Evolutionary conservation across 2,888 invertebrate genomes (phyloP), one percentile per base, ranked within the genome.

Genomic region (Xylota sylvarum): DNA sequence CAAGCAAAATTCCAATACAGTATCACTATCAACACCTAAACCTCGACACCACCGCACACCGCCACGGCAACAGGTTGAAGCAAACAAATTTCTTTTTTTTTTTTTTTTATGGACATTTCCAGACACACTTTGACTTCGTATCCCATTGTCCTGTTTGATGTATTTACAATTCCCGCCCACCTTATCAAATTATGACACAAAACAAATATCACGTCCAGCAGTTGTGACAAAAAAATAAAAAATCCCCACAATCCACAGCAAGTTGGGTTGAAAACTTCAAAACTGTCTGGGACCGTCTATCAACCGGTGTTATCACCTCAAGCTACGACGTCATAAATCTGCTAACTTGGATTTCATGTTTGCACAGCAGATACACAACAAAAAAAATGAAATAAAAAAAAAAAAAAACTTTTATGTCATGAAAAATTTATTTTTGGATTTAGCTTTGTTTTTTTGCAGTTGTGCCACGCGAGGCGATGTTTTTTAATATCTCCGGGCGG

Each of bases 51-150:
- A n/a, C 23, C 40, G 40, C 40, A 35, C 48, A 48, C 48, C 19
- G n/a, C 23, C 40, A 60, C 40, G 4, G 48, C 65, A 65, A 50
- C 65, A 65, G 65, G 65, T 64, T 46, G 0, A 64, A 64, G 19
- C 14, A 48, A 32, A 48, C 10, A 46, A 35, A 30, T 2, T 5
- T 14, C n/a, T 10, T 58, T 23, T 23, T 0, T 9, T 23, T 23
- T 0, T 9, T 19, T 17, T 32, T 60, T 19, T 58, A 5, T 60
- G 17, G 37, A 0, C 62, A 62, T 9, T 62, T 14, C 27, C 46
- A 62, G 62, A 46, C 62, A 46, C 62, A 46, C 46, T 62, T n/a
- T 17, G n/a, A n/a, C 30, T 62, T n/a, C 14, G 1, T 14, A 23
- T 14, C 27, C 23, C 27, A 62, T 14, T n/a, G 12, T 46, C 30